Evolutionary conservation across 2,888 invertebrate species (phyloP).

Genomic region (Ametastegia equiseti): DNA sequence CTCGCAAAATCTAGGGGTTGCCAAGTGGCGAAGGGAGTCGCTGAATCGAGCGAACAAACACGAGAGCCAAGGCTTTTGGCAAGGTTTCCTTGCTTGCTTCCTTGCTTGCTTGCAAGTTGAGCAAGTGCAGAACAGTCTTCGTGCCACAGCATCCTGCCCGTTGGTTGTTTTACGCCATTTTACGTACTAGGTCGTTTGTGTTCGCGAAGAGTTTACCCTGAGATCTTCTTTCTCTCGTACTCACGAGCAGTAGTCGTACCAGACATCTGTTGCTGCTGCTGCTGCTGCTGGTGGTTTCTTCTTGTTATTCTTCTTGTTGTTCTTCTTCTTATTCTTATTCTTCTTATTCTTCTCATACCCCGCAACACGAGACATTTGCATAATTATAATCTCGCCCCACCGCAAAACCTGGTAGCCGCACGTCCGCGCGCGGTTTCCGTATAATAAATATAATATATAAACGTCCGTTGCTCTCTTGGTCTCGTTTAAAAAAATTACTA

Average conservation of each 20-base stretch:
- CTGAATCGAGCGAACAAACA: conserved; percentile 34
- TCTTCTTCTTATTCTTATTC: conserved; percentile 5
- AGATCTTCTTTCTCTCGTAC: conserved; percentile 5
- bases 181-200: conserved; percentile 32
- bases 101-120: conserved; percentile 12
- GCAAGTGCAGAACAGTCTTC: background rate
- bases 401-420: conserved; percentile 15
- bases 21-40: conserved; percentile 44
- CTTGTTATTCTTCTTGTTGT: background rate
- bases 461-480: conserved; percentile 20
- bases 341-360: background rate
- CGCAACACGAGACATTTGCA: conserved; percentile 68
- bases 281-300: conserved; percentile 59
- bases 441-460: too few relatives aligned
- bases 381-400: conserved; percentile 71
- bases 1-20: conserved; percentile 36
- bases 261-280: conserved; percentile 73
- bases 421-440: conserved; percentile 5
- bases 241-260: conserved; percentile 64
- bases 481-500: conserved; percentile 21
- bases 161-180: conserved; percentile 39
- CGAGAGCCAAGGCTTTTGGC: conserved; percentile 15
- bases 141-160: background rate
- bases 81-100: too few relatives aligned
- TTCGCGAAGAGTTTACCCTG: conserved; percentile 28